Conservation (phyloP, 2,888 invertebrate genomes). For the Eucera pruinosa region DNA sequence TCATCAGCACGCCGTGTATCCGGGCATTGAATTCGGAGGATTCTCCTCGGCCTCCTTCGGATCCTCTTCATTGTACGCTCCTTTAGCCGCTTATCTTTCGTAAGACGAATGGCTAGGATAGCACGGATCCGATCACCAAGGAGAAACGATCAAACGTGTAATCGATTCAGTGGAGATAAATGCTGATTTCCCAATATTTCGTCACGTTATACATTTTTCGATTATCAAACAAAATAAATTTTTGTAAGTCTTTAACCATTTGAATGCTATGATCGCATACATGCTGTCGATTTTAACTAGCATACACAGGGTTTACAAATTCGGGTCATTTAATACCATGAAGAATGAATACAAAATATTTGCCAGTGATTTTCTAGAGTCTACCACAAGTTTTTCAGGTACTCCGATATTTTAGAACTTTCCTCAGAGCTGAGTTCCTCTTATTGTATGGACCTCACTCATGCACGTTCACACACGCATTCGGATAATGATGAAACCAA, state of each 20-base stretch:
- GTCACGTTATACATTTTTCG: background rate
- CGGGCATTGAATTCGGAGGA: slow-evolving; percentile 79
- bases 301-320: too few relatives aligned
- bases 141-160: slow-evolving; percentile 41
- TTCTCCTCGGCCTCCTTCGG: slow-evolving; percentile 54
- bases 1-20: slow-evolving; percentile 78
- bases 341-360: too few relatives aligned
- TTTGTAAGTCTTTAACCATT: background rate
- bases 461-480: too few relatives aligned
- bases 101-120: slow-evolving; percentile 35
- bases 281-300: too few relatives aligned
- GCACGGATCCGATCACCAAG: slow-evolving; percentile 30
- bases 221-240: background rate
- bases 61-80: slow-evolving; percentile 55
- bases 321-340: too few relatives aligned
- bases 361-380: too few relatives aligned
- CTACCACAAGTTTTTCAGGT: too few relatives aligned
- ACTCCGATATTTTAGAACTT: too few relatives aligned
- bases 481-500: too few relatives aligned
- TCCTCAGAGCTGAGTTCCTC: too few relatives aligned
- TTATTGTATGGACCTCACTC: too few relatives aligned
- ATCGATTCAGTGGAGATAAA: slow-evolving; percentile 24
- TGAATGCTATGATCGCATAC: too few relatives aligned
- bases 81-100: slow-evolving; percentile 43
- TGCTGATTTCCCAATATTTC: background rate